Conservation (phyloP, 2,888 invertebrate genomes). For the Eutolmus rufibarbis region DNA sequence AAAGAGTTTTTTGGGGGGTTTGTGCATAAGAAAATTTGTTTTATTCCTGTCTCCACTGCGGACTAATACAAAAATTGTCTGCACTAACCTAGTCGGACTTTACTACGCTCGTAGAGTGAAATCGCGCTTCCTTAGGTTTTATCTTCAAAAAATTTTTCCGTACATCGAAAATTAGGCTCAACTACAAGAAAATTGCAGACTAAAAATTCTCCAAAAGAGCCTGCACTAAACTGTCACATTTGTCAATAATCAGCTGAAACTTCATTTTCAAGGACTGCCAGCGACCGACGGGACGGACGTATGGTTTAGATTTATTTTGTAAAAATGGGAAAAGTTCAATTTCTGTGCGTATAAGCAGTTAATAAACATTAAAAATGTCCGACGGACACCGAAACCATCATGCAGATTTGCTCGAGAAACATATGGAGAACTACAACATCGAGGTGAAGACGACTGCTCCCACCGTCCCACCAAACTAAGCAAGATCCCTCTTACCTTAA, state of each 20-base stretch:
- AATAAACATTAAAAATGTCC: not conserved
- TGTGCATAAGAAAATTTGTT: too few species aligned
- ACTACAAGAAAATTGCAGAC: not conserved
- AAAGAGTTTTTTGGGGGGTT: too few species aligned
- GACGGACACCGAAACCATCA: conserved; percentile 48
- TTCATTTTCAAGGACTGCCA: not conserved
- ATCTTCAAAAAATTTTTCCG: too few species aligned
- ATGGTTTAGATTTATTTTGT: not conserved
- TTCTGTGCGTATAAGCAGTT: not conserved
- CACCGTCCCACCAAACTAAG: not conserved
- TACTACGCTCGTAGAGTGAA: too few species aligned
- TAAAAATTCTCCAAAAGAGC: not conserved
- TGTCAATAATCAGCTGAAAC: not conserved
- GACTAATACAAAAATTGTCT: too few species aligned
- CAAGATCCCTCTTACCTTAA: not conserved
- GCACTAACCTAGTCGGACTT: too few species aligned
- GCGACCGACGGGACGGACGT: not conserved
- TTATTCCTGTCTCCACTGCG: too few species aligned
- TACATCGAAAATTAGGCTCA: not conserved
- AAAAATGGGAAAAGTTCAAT: not conserved
- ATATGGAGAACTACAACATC: conserved; percentile 63
- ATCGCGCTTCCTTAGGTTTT: too few species aligned
- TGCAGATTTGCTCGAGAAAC: conserved; percentile 59
- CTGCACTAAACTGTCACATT: not conserved
- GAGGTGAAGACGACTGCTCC: conserved; percentile 55